Evolutionary conservation across 2,797 vertebrate genomes (phyloP).

Genomic region (Xenopus petersii): DNA sequence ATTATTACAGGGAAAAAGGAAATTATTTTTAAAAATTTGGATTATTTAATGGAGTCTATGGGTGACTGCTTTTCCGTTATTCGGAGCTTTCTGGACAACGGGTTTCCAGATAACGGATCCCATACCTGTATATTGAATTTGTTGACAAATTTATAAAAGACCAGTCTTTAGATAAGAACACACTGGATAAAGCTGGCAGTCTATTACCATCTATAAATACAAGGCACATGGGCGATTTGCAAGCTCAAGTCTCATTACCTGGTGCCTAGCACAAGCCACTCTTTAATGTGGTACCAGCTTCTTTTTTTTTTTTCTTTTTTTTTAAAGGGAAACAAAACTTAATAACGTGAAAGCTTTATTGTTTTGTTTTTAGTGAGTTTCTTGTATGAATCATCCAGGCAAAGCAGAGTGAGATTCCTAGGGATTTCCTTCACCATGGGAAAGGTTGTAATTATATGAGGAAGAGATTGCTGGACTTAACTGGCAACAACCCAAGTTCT

Average conservation of each 20-base stretch:
- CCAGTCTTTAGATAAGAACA: too few relatives aligned
- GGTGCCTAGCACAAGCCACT: slow-evolving; percentile 68
- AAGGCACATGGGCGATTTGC: too few relatives aligned
- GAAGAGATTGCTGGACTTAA: slow-evolving; percentile 61
- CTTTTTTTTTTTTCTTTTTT: slow-evolving; percentile 72
- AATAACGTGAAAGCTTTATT: slow-evolving; percentile 89
- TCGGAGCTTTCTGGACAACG: too few relatives aligned
- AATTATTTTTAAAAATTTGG: too few relatives aligned
- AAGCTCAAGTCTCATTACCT: slow-evolving; percentile 72
- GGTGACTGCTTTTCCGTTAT: too few relatives aligned
- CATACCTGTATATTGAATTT: slow-evolving; percentile 29
- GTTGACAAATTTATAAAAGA: too few relatives aligned
- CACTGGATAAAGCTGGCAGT: too few relatives aligned
- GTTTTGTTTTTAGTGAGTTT: slow-evolving; percentile 66
- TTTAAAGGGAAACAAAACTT: slow-evolving; percentile 70
- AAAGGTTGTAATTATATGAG: slow-evolving; percentile 76
- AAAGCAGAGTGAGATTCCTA: slow-evolving; percentile 67
- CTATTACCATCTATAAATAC: too few relatives aligned
- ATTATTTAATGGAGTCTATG: too few relatives aligned
- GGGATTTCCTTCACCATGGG: slow-evolving; percentile 84
- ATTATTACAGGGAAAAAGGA: too few relatives aligned
- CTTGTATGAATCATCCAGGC: slow-evolving; percentile 64
- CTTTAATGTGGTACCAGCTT: slow-evolving; percentile 78
- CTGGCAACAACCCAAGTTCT: slow-evolving; percentile 64
- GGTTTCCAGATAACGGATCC: too few relatives aligned